Evolutionary conservation across 2,113 vertebrate genomes (phyloP).

Genomic region (Gymnogyps californianus): DNA sequence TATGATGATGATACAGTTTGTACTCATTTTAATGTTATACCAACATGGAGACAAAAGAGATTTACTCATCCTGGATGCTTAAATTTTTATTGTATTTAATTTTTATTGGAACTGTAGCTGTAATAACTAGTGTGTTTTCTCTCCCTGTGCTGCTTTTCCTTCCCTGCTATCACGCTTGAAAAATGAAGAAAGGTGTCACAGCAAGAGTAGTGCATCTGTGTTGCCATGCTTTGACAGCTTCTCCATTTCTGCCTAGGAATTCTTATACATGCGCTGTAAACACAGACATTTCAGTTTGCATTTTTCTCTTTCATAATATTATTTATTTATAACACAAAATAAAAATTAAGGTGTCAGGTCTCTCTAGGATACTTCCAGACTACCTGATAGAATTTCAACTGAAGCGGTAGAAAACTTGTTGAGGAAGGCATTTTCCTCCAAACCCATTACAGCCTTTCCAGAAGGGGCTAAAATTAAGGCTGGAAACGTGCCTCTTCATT

Average conservation of each 20-base stretch:
- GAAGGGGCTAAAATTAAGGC: neutral
- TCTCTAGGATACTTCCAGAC: neutral
- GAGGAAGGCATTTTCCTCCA: neutral
- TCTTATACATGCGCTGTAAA: neutral
- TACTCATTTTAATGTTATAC: neutral
- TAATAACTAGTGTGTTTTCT: neutral
- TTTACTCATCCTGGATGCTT: neutral
- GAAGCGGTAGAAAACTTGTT: neutral
- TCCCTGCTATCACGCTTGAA: neutral
- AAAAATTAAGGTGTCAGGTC: neutral
- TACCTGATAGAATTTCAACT: neutral
- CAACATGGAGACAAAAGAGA: neutral
- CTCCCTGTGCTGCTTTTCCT: neutral
- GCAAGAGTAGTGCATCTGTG: neutral
- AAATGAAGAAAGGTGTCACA: neutral
- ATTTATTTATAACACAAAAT: conserved; percentile 19
- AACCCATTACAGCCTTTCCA: neutral
- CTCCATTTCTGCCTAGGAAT: neutral
- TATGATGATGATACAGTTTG: neutral
- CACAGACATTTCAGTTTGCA: neutral
- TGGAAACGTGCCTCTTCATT: neutral
- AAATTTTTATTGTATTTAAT: neutral
- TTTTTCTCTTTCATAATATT: neutral
- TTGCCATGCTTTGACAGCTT: neutral
- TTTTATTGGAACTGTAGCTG: neutral